These are phyloP conservation scores for Caenorhabditis sp. DNA, from an alignment of 2,888 invertebrate genomes.

Conservation along the genomic window DNA sequence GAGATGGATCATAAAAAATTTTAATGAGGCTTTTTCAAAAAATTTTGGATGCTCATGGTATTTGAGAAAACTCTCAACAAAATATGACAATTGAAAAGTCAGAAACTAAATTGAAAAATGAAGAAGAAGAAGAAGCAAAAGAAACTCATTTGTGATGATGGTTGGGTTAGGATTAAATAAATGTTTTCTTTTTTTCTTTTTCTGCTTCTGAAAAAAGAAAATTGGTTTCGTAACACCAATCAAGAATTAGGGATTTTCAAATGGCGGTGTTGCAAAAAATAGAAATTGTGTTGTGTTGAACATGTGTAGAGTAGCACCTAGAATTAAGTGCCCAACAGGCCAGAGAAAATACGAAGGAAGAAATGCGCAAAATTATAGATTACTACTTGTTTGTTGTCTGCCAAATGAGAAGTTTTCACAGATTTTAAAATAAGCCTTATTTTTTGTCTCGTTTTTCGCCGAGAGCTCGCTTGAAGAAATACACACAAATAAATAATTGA, in stretches of 20 bases:
- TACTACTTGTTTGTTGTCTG: not conserved
- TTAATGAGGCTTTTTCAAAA: too few species aligned
- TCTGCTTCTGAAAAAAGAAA: not conserved
- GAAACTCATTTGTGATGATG: constrained; percentile 1
- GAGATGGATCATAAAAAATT: too few species aligned
- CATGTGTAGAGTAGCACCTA: not conserved
- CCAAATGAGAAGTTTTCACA: not conserved
- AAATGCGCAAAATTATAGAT: not conserved
- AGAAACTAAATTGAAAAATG: not conserved
- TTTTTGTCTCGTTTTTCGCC: too few species aligned
- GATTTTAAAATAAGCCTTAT: not conserved
- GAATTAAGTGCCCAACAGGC: not conserved
- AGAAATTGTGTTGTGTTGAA: not conserved
- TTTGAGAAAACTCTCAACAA: too few species aligned
- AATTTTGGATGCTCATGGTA: too few species aligned
- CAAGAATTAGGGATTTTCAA: not conserved
- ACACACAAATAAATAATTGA: not conserved
- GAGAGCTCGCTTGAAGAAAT: not conserved
- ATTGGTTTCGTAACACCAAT: not conserved
- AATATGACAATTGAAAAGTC: not conserved
- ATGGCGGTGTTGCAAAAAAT: not conserved
- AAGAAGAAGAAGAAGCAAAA: not conserved
- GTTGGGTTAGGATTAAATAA: not conserved
- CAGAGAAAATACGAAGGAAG: too few species aligned
- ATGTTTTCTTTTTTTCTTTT: not conserved